Base-by-base conservation (phyloP, 2,113 vertebrate species). In the Eonycteris spelaea region DNA sequence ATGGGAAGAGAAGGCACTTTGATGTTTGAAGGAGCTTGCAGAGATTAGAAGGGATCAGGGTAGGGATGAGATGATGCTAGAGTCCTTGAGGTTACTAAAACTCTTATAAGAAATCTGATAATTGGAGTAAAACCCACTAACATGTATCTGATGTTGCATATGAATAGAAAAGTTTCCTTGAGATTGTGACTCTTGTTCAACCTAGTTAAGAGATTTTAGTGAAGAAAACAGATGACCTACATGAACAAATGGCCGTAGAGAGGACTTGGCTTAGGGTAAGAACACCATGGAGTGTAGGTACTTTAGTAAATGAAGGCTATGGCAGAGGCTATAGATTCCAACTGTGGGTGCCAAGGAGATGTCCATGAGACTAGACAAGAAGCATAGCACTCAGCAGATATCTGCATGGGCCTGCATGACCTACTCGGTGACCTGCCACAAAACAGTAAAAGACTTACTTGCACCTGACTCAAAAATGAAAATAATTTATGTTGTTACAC, bases 361-460 rank as follows among this genome's bases (percentile, higher is more conserved):
- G 19, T 26, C 43, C 45, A 33, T 6, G 15, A 21, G 26, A 35
- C 55, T 40, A 48, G 48, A 33, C 7, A 88, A 33, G 18, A 18
- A n/a, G 15, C 48, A 3, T 18, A 53, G 2, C 4, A 12, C 19
- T 35, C 35, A 68, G 61, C 2, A 16, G 11, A 6, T 30, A 59
- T 2, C 28, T 21, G 1, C 10, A 18, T 16, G 19, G 19, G 19
- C 6, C 28, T 21, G 1, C 10, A 18, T 16, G 19, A 28, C 15
- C 8, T 68, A 24, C 38, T 53, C 11, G 16, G 26, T 24, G 43
- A 63, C 48, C 55, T 63, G 33, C 10, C 35, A 45, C 1, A 59
- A 38, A 1, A 55, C 30, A 45, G 33, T 28, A 43, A 18, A 24
- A 33, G 5, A 35, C 2, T 61, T 7, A 26, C 15, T n/a, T 51